Conservation (phyloP, 1,140 invertebrate species). For the Archivesica marissinica region DNA sequence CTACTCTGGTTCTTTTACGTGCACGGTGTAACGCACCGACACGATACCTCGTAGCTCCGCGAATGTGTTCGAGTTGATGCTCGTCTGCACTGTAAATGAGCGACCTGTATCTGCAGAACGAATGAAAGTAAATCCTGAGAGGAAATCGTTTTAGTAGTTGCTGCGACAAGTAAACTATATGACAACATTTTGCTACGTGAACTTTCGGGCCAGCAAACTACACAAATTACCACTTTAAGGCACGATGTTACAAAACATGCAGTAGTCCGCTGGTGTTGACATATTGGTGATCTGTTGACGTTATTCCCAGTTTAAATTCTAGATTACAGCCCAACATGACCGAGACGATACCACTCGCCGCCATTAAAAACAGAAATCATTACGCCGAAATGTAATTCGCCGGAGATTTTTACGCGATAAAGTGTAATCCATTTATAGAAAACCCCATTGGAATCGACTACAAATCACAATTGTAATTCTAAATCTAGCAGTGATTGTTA, state of each 20-base stretch:
- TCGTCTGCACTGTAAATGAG: no score
- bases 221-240: conserved; percentile 11
- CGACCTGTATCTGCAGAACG: no score
- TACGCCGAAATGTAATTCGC: conserved; percentile 20
- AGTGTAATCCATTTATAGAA: conserved; percentile 37
- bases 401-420: conserved; percentile 54
- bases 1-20: no score
- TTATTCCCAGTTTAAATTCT: conserved; percentile 5
- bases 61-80: no score
- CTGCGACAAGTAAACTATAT: no score
- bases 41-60: no score
- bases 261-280: conserved; percentile 30
- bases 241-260: not conserved
- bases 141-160: no score
- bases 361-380: conserved; percentile 18
- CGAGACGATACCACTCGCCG: not conserved
- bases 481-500: conserved; percentile 30
- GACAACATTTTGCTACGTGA: no score
- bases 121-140: no score
- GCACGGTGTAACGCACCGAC: no score
- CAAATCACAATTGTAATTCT: conserved; percentile 8
- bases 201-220: no score
- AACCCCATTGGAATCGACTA: conserved; percentile 6
- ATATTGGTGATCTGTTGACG: conserved; percentile 32
- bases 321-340: conserved; percentile 25